Percentiles rank a stretch among this genome's conserved stretches.
Evolutionary conservation across 2,113 vertebrate genomes (phyloP).

Genomic region (Sakesphorus luctuosus): DNA sequence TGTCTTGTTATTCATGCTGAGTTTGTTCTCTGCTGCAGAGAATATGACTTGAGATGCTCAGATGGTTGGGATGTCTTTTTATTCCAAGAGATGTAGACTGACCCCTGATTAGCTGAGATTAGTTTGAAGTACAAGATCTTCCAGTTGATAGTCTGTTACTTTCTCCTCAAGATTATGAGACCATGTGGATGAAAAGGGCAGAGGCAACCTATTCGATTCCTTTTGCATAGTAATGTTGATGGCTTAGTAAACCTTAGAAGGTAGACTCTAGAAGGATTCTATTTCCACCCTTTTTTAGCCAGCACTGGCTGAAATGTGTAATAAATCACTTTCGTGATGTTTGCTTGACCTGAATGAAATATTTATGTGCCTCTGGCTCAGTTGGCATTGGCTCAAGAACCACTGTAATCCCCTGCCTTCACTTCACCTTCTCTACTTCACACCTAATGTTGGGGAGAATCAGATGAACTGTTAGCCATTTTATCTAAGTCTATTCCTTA

Average conservation of each 20-base stretch:
- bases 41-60: not conserved
- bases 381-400: not conserved
- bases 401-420: not conserved
- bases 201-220: not conserved
- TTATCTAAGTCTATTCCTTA: not conserved
- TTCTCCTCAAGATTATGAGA: not conserved
- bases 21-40: not conserved
- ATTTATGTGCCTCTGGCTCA: not conserved
- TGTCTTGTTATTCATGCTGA: not conserved
- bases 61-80: not conserved
- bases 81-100: not conserved
- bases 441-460: not conserved
- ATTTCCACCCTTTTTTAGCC: not conserved
- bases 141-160: not conserved
- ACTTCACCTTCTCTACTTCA: not conserved
- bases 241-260: not conserved
- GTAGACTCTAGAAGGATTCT: not conserved
- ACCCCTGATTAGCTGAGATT: not conserved
- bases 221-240: not conserved
- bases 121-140: not conserved
- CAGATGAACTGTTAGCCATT: not conserved
- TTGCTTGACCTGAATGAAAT: slow-evolving; percentile 1
- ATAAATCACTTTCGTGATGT: not conserved
- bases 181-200: not conserved
- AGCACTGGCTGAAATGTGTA: not conserved